Percentiles rank a stretch among this genome's conserved stretches.
These are phyloP conservation scores for Caranx ignobilis DNA, from an alignment of 2,113 vertebrate species.

Conservation along the genomic window DNA sequence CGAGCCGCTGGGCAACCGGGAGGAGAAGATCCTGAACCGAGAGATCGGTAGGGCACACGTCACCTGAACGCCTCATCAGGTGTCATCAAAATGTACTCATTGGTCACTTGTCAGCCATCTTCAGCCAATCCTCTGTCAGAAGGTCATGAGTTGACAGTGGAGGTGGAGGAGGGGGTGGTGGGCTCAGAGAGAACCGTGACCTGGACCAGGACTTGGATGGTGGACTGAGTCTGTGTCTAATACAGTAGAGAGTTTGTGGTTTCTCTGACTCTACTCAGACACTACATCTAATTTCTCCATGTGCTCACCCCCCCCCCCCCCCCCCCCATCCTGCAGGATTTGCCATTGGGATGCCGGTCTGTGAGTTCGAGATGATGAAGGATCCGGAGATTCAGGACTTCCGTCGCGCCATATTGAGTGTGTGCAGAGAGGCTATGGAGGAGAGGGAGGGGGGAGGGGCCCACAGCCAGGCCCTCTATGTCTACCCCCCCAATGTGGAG, in stretches of 20 bases:
- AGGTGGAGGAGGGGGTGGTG: too few species aligned
- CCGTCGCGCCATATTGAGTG: slow-evolving; percentile 77
- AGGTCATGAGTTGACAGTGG: too few species aligned
- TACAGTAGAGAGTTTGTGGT: too few species aligned
- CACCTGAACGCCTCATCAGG: neutral
- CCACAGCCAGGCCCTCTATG: slow-evolving; percentile 85
- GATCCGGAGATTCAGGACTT: slow-evolving; percentile 82
- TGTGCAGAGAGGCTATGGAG: slow-evolving; percentile 87
- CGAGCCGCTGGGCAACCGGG: slow-evolving; percentile 85
- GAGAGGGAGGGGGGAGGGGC: slow-evolving; percentile 83
- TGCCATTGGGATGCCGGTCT: slow-evolving; percentile 87
- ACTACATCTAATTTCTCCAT: neutral
- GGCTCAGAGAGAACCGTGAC: too few species aligned
- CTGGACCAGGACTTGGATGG: too few species aligned
- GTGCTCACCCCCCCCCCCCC: neutral
- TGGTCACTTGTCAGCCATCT: neutral
- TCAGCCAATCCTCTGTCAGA: too few species aligned
- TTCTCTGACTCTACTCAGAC: too few species aligned
- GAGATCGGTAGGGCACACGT: slow-evolving; percentile 80
- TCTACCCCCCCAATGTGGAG: slow-evolving; percentile 87
- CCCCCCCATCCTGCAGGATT: slow-evolving; percentile 70
- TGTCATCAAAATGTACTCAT: neutral
- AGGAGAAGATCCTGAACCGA: slow-evolving; percentile 87
- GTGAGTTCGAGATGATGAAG: slow-evolving; percentile 82
- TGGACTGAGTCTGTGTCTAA: too few species aligned